Percentiles rank a stretch among this genome's conserved stretches.
Evolutionary conservation across 2,113 vertebrate species (phyloP).

Genomic region (Hemiprocne comata): DNA sequence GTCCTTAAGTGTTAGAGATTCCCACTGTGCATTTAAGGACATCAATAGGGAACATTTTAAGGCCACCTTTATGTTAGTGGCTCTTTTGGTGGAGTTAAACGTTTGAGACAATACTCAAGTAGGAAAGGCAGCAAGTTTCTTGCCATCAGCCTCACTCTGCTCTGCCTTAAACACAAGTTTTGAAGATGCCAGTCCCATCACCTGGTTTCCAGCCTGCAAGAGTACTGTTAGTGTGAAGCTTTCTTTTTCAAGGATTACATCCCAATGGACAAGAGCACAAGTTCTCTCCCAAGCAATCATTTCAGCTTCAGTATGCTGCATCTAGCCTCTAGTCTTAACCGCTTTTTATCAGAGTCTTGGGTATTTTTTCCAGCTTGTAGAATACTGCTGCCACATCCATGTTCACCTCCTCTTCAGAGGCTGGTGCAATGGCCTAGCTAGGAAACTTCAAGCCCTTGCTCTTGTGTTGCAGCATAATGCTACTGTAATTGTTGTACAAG

Average conservation of each 20-base stretch:
- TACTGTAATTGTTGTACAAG: not conserved
- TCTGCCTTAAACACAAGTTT: not conserved
- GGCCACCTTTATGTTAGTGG: not conserved
- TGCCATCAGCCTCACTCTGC: not conserved
- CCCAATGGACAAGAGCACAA: no score
- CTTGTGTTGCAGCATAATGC: not conserved
- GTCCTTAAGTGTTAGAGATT: not conserved
- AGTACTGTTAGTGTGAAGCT: not conserved
- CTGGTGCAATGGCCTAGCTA: not conserved
- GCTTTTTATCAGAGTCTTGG: not conserved
- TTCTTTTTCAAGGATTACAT: accelerated
- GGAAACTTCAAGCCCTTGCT: not conserved
- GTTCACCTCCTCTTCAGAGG: not conserved
- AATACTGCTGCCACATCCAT: not conserved
- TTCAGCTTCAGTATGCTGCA: not conserved
- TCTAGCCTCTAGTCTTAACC: not conserved
- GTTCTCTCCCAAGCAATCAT: not conserved
- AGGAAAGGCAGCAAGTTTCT: not conserved
- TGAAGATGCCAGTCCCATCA: not conserved
- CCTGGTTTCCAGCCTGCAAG: not conserved
- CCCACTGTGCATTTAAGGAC: not conserved
- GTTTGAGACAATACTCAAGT: not conserved
- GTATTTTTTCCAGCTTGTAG: not conserved
- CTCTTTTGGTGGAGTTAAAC: not conserved
- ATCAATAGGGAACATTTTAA: not conserved